Evolutionary conservation across 2,797 vertebrate genomes (phyloP).

Genomic region (Chelidonichthys spinosus): DNA sequence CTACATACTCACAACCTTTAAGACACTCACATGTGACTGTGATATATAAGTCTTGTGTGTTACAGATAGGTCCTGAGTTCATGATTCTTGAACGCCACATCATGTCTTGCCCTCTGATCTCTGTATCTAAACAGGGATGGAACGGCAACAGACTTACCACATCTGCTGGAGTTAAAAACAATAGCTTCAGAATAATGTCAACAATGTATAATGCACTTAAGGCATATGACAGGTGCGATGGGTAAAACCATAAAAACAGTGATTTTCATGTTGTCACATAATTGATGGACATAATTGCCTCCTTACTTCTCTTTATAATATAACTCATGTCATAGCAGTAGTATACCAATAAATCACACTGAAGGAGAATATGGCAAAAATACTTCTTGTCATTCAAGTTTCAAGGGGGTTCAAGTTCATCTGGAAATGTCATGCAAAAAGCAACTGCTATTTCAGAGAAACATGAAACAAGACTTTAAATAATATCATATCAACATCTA

Average conservation of each 20-base stretch:
- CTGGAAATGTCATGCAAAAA: too few species aligned
- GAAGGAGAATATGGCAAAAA: too few species aligned
- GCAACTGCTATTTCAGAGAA: background rate
- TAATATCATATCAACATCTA: background rate
- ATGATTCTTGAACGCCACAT: constrained; percentile 1
- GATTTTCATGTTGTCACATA: too few species aligned
- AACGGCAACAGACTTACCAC: background rate
- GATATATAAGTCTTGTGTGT: background rate
- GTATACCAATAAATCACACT: too few species aligned
- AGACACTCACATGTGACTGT: background rate
- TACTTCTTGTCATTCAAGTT: too few species aligned
- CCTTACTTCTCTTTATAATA: too few species aligned
- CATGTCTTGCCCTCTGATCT: constrained; percentile 18
- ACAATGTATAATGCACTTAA: background rate
- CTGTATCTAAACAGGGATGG: background rate
- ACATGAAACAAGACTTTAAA: background rate
- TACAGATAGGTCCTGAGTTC: constrained; percentile 9
- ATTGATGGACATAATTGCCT: too few species aligned
- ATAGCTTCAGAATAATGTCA: background rate
- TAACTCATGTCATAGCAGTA: too few species aligned
- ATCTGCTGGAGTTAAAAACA: background rate
- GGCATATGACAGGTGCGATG: background rate
- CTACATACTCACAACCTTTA: background rate
- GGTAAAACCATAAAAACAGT: too few species aligned
- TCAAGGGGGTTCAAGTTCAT: too few species aligned